Evolutionary conservation across 1,140 invertebrate species (phyloP).

Genomic region (Drosophila arawakana): DNA sequence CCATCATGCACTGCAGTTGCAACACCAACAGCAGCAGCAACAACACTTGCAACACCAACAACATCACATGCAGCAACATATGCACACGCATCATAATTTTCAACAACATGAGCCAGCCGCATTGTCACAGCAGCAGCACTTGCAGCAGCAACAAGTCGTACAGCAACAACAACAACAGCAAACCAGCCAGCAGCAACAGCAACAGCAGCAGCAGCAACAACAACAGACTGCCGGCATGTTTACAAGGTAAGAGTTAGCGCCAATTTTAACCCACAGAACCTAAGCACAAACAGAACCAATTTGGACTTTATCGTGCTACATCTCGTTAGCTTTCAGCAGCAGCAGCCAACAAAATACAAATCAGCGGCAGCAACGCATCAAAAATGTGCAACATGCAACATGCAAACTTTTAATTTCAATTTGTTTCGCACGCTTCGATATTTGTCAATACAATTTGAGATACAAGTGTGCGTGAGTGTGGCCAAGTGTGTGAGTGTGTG

Average conservation of each 20-base stretch:
- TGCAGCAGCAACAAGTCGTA: constrained; percentile 53
- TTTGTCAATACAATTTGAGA: constrained; percentile 75
- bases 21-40: constrained; percentile 72
- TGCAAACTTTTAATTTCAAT: constrained; percentile 83
- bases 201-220: constrained; percentile 61
- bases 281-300: constrained; percentile 28
- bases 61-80: constrained; percentile 73
- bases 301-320: constrained; percentile 32
- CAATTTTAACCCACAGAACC: constrained; percentile 48
- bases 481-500: background rate
- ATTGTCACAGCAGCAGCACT: constrained; percentile 65
- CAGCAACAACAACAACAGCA: constrained; percentile 59
- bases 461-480: constrained; percentile 27
- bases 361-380: constrained; percentile 61
- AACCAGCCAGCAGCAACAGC: constrained; percentile 69
- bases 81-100: constrained; percentile 79
- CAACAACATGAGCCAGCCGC: constrained; percentile 62
- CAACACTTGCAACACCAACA: constrained; percentile 68
- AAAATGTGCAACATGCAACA: constrained; percentile 62
- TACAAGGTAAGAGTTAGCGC: constrained; percentile 82
- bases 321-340: constrained; percentile 22
- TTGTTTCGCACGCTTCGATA: constrained; percentile 79
- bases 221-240: constrained; percentile 74
- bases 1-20: constrained; percentile 47
- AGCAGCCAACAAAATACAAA: constrained; percentile 51